phyloP scores from a whole-genome alignment of 64 coral and sea anemone genomes.

The Pachyseris speciosa region DNA sequence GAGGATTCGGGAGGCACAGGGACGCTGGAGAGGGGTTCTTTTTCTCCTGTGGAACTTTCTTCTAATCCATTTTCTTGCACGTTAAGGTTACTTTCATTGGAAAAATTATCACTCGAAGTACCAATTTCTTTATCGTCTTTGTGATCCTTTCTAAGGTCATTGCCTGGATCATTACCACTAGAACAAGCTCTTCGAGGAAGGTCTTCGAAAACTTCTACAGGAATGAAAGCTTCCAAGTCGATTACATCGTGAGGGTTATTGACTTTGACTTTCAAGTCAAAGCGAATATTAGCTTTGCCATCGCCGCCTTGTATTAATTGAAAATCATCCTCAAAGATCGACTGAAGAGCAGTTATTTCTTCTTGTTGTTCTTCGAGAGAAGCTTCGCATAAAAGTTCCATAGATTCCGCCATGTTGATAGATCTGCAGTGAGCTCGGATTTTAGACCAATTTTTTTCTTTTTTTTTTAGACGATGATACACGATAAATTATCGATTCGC shows the following conservation, averaged over 20 bases:
- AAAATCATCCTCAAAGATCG: constrained; percentile 77
- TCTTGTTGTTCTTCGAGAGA: constrained; percentile 72
- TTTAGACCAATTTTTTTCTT: too few species aligned
- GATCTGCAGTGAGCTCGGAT: too few species aligned
- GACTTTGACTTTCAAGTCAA: constrained; percentile 72
- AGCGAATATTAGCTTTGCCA: constrained; percentile 34
- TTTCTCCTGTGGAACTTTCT: background rate
- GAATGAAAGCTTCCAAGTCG: constrained; percentile 71
- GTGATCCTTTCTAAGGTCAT: background rate
- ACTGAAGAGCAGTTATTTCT: constrained; percentile 77
- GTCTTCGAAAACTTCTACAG: constrained; percentile 29
- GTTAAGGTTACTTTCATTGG: background rate
- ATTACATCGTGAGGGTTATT: constrained; percentile 65
- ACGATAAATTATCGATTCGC: background rate
- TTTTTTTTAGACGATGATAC: background rate
- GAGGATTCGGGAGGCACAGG: background rate
- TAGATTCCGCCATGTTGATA: constrained; percentile 57
- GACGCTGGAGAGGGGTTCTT: background rate
- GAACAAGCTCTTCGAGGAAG: too few species aligned
- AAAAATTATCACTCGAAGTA: background rate
- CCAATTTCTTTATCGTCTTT: background rate
- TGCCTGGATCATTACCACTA: background rate
- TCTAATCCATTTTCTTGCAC: background rate
- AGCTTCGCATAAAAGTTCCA: constrained; percentile 36
- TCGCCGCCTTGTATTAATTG: constrained; percentile 18